Evolutionary conservation across 2,797 vertebrate species (phyloP), one percentile per base, ranked within the genome.

Genomic region (Lophura swinhoii): DNA sequence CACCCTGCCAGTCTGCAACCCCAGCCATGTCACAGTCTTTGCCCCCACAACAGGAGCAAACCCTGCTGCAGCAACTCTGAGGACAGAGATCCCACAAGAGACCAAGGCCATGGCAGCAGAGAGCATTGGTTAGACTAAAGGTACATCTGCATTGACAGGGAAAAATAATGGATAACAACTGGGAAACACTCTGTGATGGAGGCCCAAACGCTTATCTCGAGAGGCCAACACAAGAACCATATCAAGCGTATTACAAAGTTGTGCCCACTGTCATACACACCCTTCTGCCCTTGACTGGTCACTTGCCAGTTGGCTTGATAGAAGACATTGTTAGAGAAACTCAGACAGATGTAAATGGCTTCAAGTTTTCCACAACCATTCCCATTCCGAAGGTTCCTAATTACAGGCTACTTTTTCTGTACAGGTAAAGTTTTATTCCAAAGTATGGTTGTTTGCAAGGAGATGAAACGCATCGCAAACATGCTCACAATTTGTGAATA

Each of bases 1-100:
- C 29, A 33, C 26, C 20, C 12, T 7, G 1, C 24, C 24, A 9
- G 14, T 49, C n/a, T 74, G 37, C 33, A 69, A 85, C 29, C n/a
- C 62, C 5, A 1, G 14, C 24, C 20, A 4, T 16, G 24, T 14
- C 67, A 24, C 43, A 48, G 16, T 33, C 48, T 43, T 66, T 84
- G 8, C 2, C 21, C 31, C 21, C 41, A 35, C 0, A 0, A 14
- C 35, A 20, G 37, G 10, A 69, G 71, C 29, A 66, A 43, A 60
- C 39, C 33, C 41, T 37, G 44, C 22, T 55, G 33, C 33, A 23
- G 49, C 68, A 35, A 29, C 24, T 10, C 20, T 2, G 0, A 60
- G 46, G 46, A 7, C 51, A 51, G 71, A 74, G 43, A 53, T 15
- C 67, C 37, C 35, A 53, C 23, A 37, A 14, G 67, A 78, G 51